These are phyloP conservation scores for Crotalus adamanteus DNA, from an alignment of 2,797 vertebrate genomes.

Conservation along the genomic window DNA sequence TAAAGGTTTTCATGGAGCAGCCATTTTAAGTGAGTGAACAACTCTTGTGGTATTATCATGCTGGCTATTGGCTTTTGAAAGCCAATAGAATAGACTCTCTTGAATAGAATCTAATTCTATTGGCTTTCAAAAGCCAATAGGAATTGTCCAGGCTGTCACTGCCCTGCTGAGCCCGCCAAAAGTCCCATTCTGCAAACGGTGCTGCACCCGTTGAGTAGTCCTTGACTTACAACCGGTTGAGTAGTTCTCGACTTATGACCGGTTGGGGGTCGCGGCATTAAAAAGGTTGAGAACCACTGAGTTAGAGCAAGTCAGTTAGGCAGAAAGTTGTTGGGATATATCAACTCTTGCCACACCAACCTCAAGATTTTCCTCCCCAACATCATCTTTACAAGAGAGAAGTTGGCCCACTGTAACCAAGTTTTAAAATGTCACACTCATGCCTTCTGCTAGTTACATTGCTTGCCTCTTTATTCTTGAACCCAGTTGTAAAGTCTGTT, in stretches of 20 bases:
- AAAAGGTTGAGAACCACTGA: background rate
- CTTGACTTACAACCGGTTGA: too few relatives aligned
- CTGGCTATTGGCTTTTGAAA: background rate
- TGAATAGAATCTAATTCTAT: too few relatives aligned
- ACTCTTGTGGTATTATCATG: background rate
- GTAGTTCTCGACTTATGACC: too few relatives aligned
- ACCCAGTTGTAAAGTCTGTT: background rate
- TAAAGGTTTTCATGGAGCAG: background rate
- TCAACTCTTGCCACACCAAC: background rate
- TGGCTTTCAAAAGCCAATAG: too few relatives aligned
- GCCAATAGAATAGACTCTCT: too few relatives aligned
- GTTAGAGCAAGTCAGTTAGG: background rate
- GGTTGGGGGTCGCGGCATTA: too few relatives aligned
- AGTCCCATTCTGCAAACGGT: too few relatives aligned
- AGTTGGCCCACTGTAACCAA: background rate
- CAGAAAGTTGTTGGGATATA: too few relatives aligned
- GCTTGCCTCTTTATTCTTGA: background rate
- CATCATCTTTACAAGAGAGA: background rate
- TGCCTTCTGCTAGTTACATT: background rate
- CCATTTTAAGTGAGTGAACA: background rate
- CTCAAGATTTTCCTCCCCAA: background rate
- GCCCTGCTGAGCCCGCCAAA: too few relatives aligned
- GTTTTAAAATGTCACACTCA: background rate
- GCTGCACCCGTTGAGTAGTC: too few relatives aligned
- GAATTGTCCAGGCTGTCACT: too few relatives aligned